Conservation (phyloP, 2,797 vertebrate species). For the Enteromius argenteus region DNA sequence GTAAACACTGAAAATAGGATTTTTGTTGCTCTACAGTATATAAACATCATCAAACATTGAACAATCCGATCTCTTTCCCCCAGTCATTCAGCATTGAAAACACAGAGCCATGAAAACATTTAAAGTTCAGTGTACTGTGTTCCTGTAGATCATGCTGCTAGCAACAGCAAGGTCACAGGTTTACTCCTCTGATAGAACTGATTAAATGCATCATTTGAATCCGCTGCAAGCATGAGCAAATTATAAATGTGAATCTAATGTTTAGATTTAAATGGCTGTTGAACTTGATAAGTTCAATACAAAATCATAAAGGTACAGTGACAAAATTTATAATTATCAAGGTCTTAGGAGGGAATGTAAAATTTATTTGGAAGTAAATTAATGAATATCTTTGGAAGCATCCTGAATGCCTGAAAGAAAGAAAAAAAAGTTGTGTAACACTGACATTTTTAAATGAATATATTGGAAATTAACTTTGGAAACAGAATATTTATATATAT, state of each 20-base stretch:
- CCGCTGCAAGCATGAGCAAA: neutral
- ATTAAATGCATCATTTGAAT: neutral
- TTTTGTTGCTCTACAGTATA: neutral
- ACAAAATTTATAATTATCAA: neutral
- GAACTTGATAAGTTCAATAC: neutral
- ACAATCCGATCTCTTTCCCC: neutral
- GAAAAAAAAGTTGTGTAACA: neutral
- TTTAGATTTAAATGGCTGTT: neutral
- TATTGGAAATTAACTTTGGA: neutral
- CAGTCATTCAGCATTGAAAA: neutral
- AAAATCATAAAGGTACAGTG: neutral
- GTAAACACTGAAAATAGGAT: neutral
- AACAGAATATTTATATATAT: neutral
- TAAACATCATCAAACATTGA: neutral
- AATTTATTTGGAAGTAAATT: neutral
- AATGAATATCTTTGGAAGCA: neutral
- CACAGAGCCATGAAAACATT: neutral
- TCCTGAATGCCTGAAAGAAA: neutral
- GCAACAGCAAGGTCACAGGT: neutral
- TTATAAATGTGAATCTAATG: neutral
- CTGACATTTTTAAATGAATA: neutral
- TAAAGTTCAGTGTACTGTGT: neutral
- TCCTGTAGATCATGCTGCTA: neutral
- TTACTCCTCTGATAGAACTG: neutral
- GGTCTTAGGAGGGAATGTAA: neutral